Evolutionary conservation across 2,113 vertebrate genomes (phyloP).

Genomic region (Pygoscelis antarcticus): DNA sequence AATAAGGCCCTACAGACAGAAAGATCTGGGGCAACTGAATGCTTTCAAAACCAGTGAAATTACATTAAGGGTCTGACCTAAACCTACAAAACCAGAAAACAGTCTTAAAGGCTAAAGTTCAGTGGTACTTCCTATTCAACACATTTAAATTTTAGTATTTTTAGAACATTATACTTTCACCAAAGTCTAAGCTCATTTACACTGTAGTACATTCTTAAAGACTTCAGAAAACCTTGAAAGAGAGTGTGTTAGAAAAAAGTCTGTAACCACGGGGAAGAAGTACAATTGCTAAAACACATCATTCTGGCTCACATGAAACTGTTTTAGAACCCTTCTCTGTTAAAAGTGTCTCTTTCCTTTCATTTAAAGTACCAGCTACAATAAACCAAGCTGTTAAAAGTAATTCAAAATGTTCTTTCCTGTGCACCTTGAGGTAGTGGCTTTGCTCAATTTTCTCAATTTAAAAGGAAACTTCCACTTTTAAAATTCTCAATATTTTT

Average conservation of each 20-base stretch:
- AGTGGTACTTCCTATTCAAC: background rate
- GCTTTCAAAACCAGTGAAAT: background rate
- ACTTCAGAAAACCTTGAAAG: background rate
- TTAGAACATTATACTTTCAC: background rate
- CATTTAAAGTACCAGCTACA: background rate
- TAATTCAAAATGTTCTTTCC: background rate
- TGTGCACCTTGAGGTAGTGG: background rate
- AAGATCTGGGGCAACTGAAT: background rate
- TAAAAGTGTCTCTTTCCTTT: background rate
- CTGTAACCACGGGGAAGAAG: background rate
- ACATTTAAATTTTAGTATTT: background rate
- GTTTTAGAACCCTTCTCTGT: background rate
- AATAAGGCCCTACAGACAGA: conserved; percentile 21
- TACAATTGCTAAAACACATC: background rate
- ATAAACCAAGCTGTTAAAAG: background rate
- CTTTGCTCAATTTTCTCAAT: background rate
- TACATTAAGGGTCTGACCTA: background rate
- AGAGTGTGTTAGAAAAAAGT: background rate
- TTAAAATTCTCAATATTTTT: background rate
- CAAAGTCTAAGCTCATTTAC: background rate
- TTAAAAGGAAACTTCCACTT: background rate
- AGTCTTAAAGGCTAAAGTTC: background rate
- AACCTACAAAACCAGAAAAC: background rate
- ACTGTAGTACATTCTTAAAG: background rate
- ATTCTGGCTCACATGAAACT: background rate